Evolutionary conservation across 1,140 invertebrate species (phyloP), one percentile per base, ranked within the genome.

Genomic region (Leptestheria dahalacensis): DNA sequence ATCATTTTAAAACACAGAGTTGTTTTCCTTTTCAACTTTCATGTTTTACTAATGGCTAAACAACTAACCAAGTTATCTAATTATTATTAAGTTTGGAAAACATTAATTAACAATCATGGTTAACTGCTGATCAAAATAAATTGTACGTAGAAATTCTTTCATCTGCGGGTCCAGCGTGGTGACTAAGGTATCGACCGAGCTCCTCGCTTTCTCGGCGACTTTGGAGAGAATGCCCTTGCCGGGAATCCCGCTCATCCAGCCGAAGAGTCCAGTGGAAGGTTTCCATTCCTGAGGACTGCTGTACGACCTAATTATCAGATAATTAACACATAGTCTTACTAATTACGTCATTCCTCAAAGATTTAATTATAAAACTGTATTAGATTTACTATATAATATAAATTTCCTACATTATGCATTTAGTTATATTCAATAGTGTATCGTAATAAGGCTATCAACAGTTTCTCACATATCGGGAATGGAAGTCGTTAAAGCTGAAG

Each of bases 111-210:
- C n/a, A n/a, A n/a, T n/a, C n/a, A n/a, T n/a, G n/a, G n/a, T n/a
- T n/a, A n/a, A n/a, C n/a, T n/a, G n/a, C n/a, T n/a, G n/a, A n/a
- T n/a, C n/a, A 18, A 21, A 18, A 10, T 28, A 41, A 28, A 46
- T 76, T 79, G 79, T 77, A 91, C 86, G 80, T 63, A 90, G 81
- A 70, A 86, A 84, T 73, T 90, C 85, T 68, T 83, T 85, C 88
- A 92, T 91, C 70, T 90, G 87, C 20, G 88, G 88, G 72, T 92
- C 88, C 10, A 92, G 72, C 18, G 87, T 91, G 18, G 87, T 91
- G 33, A 92, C 89, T 76, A 92, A 83, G 0, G 83, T 82, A 68
- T 89, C 86, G 0, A 91, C 82, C 10, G 85, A 88, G 68, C 74
- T 86, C 72, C 86, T 88, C 0, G 87, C 86, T 68, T 86, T 88